Evolutionary conservation across 2,797 vertebrate genomes (phyloP), one percentile per base, ranked within the genome.

Genomic region (Crocidura indochinensis): DNA sequence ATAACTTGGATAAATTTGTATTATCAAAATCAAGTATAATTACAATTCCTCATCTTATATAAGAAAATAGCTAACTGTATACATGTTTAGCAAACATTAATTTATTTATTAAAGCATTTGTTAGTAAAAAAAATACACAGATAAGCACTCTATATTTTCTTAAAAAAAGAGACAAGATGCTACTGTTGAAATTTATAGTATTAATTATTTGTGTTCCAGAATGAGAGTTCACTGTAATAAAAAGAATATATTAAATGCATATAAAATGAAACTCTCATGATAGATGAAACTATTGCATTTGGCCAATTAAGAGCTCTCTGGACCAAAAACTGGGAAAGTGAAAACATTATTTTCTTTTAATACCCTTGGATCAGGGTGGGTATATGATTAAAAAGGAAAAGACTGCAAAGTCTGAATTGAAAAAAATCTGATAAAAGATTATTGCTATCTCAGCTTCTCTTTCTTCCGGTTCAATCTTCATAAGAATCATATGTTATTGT

Each of bases 181-280:
- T 20, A 38, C 14, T 91, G 10, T 72, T 80, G 83, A 89, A 93
- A 93, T 93, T 81, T 95, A 94, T 76, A 90, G 71, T 31, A 44
- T 29, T 88, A 88, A 96, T 91, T 92, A 94, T 78, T 93, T 91
- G 67, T 84, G 38, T 80, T 86, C 82, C 31, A 88, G 38, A 92
- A 84, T 73, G 15, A 69, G 68, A 81, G 22, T 47, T 72, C 76
- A 83, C 27, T 29, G 20, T 64, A 74, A 88, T 60, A 65, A 19
- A 93, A 20, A 53, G n/a, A 4, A 27, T 26, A 64, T 53, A 94
- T 74, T 80, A 91, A 75, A 49, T 24, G 38, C 26, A 77, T 46
- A 94, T 46, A 83, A 92, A 88, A 81, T 51, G 53, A 78, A 91
- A 81, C 22, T 84, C 76, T 44, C 91, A 91, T 84, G 62, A 78